phyloP scores from a whole-genome alignment of 2,113 vertebrate species.

The Lonchura striata region DNA sequence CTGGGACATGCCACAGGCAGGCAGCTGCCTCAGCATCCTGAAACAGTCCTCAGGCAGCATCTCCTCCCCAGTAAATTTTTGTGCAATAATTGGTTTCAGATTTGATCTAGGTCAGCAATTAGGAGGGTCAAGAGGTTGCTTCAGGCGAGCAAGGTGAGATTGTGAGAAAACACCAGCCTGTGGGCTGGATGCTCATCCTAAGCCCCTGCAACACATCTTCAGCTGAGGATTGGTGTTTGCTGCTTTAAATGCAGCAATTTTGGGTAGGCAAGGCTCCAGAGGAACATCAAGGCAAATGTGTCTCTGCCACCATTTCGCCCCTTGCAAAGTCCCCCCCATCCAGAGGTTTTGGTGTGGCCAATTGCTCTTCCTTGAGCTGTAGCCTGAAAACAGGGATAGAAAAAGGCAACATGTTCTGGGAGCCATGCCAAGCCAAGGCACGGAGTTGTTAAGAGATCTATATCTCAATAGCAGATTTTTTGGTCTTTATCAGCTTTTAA shows the following conservation, averaged over 20 bases:
- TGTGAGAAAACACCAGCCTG: background rate
- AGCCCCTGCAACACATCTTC: background rate
- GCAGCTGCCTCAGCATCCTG: background rate
- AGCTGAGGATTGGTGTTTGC: accelerated
- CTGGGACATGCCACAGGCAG: background rate
- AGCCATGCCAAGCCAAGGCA: conserved; percentile 69
- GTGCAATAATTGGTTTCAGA: background rate
- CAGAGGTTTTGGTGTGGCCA: background rate
- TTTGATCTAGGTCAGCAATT: background rate
- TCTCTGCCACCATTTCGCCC: accelerated
- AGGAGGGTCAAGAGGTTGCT: background rate
- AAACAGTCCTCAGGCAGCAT: background rate
- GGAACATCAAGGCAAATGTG: accelerated
- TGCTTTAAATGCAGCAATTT: background rate
- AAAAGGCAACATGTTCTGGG: conserved; percentile 73
- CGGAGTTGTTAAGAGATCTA: conserved; percentile 70
- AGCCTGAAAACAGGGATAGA: conserved; percentile 76
- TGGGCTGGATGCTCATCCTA: background rate
- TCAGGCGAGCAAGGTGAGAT: background rate
- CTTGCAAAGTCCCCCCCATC: accelerated
- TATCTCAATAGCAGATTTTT: conserved; percentile 73
- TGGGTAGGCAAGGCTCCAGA: accelerated
- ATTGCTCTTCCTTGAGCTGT: conserved; percentile 60
- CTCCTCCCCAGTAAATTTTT: background rate
- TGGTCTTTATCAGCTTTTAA: conserved; percentile 70